Base-by-base conservation (phyloP, 2,888 invertebrate species). In the Amblyteles armatorius region DNA sequence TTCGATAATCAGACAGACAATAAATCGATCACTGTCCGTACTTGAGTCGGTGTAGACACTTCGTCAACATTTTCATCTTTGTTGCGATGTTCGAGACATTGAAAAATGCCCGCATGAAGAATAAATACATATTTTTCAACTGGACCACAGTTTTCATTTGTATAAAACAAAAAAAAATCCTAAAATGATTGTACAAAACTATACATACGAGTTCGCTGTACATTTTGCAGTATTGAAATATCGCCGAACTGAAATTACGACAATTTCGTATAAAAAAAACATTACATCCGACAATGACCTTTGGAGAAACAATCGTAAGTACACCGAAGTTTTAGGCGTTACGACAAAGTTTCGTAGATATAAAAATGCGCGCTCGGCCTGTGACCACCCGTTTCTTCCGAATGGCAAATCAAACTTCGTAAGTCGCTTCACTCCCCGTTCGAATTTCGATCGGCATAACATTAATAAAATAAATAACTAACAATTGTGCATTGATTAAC, bases 51-150 rank as follows among this genome's bases (percentile, higher is more conserved):
- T 68, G 55, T 44, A 55, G 29, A 68, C 44, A 78, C 22, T 48
- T 40, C 22, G 22, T 36, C 19, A 40, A 68, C 40, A 29, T 68
- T 13, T 57, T 13, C 4, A 29, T 48, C 33, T 50, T 33, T 22
- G 63, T 63, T 60, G 63, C 50, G 5, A 55, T 60, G 7, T 77
- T 73, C n/a, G 13, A 74, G 69, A 22, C 29, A 60, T 13, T 13
- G 36, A 67, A 29, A 68, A 73, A 77, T 48, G n/a, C 72, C 29
- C 57, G 72, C 82, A 80, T 83, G 76, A 85, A 80, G 83, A 83
- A 85, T 85, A 85, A 83, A 85, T 85, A 83, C 77, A 85, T 85
- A 79, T 82, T 82, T 83, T 82, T 79, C 83, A 69, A 76, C 77
- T 52, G 44, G 72, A 72, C 40, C 50, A 67, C 50, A 44, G 73